Evolutionary conservation across 2,888 invertebrate species (phyloP).

Genomic region (Holacanthella duospinosa): DNA sequence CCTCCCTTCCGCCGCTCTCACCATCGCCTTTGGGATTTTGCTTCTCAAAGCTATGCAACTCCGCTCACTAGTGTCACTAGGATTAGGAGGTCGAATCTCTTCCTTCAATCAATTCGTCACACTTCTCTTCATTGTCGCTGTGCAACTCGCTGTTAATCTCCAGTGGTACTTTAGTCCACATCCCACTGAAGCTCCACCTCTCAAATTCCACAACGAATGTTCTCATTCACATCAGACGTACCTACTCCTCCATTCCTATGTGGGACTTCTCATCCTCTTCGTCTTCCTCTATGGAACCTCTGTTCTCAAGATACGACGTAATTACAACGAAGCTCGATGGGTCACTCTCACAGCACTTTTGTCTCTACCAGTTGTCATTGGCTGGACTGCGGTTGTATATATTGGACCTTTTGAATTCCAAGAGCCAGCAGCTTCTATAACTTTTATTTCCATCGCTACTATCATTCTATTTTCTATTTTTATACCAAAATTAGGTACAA

Average conservation of each 20-base stretch:
- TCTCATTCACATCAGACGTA: constrained; percentile 37
- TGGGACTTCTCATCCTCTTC: constrained; percentile 37
- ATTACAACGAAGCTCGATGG: constrained; percentile 41
- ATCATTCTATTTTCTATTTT: constrained; percentile 40
- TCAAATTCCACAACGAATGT: constrained; percentile 33
- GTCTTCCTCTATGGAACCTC: constrained; percentile 40
- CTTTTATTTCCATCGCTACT: constrained; percentile 39
- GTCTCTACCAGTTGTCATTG: constrained; percentile 37
- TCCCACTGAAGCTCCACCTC: constrained; percentile 10
- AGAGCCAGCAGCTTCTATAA: constrained; percentile 39
- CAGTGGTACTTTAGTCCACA: constrained; percentile 39
- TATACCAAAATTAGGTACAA: constrained; percentile 40
- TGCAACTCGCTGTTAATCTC: constrained; percentile 39
- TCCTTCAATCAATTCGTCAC: constrained; percentile 40
- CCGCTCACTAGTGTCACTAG: constrained; percentile 40
- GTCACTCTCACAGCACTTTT: constrained; percentile 39
- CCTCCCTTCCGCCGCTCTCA: constrained; percentile 40
- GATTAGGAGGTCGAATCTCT: constrained; percentile 41
- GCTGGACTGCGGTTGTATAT: constrained; percentile 37
- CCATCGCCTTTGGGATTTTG: constrained; percentile 41
- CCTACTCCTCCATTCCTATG: constrained; percentile 39
- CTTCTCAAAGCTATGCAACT: constrained; percentile 42
- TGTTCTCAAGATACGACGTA: constrained; percentile 39
- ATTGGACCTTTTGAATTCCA: constrained; percentile 36
- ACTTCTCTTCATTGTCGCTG: constrained; percentile 39